A percentile compares a stretch with the other conserved stretches of the same genome.
phyloP scores from a whole-genome alignment of 2,797 vertebrate species.

The Microcaecilia unicolor region DNA sequence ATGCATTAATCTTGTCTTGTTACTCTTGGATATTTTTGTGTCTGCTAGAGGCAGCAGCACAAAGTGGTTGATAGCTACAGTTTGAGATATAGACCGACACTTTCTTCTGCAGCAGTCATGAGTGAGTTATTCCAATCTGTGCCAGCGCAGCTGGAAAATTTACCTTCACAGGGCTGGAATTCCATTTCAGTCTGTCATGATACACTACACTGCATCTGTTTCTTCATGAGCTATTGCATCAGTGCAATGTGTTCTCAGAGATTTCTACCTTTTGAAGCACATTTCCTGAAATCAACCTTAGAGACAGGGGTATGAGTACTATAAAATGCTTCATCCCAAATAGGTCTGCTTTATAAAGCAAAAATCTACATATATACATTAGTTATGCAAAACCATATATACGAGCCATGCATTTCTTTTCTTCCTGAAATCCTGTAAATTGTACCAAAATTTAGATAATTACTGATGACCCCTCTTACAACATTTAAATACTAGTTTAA shows the following conservation, averaged over 20 bases:
- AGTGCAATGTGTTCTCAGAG: constrained; percentile 14
- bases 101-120: constrained; percentile 46
- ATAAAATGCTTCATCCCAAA: constrained; percentile 16
- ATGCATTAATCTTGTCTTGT: constrained; percentile 24
- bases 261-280: constrained; percentile 31
- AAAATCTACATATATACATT: neutral
- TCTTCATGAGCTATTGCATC: constrained; percentile 31
- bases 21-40: constrained; percentile 16
- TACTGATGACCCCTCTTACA: too few species aligned
- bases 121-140: constrained; percentile 58
- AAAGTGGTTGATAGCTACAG: constrained; percentile 38
- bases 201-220: constrained; percentile 53
- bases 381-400: constrained; percentile 1
- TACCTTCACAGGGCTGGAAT: constrained; percentile 49
- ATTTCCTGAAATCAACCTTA: constrained; percentile 23
- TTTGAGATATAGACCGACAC: constrained; percentile 49
- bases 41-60: constrained; percentile 6
- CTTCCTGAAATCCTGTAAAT: too few species aligned
- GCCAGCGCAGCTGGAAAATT: constrained; percentile 49
- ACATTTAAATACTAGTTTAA: too few species aligned
- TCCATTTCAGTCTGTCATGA: constrained; percentile 55
- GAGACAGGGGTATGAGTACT: constrained; percentile 17
- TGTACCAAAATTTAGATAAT: too few species aligned
- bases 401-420: constrained; percentile 1
- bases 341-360: constrained; percentile 16